Base-by-base conservation (phyloP, 2,797 vertebrate genomes). In the Carcharodon carcharias region DNA sequence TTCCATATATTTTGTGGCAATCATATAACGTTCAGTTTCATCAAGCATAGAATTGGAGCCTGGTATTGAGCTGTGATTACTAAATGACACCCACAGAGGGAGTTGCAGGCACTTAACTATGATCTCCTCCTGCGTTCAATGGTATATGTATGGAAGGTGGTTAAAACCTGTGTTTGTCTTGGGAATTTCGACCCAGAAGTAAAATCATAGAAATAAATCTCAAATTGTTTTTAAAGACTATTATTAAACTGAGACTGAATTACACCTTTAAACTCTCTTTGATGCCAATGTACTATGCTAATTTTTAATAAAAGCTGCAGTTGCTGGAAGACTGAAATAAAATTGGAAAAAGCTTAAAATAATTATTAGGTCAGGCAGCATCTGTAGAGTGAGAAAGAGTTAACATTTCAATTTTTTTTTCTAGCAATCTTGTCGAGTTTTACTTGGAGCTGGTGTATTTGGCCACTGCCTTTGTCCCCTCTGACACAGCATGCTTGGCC, bases 21-120 rank as follows among this genome's bases (percentile, higher is more conserved):
- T 91, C 54, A 91, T 91, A 50, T 50, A 45, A 85, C 45, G 31
- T n/a, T 92, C 61, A n/a, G 61, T 92, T 35, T 63, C 89, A n/a
- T 3, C 63, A 58, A 23, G 9, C 9, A 63, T 40, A n/a, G 12
- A 16, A 63, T 63, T 92, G 31, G 69, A 73, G 50, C 6, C 1
- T 23, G 50, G 28, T 71, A 77, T 50, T 58, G 54, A 0, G 50
- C n/a, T 77, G 50, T 14, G 67, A n/a, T 73, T 95, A 31, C 69
- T 54, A 71, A 95, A 56, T 95, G 6, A 58, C 50, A 35, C 45
- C 94, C 69, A 56, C 69, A 77, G 45, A 73, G 94, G 94, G 94
- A 95, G 69, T 35, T 95, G 28, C 69, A 95, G 69, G 56, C 40
- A 95, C 14, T 73, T 95, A 45, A 67, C 67, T 58, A 58, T 92